Evolutionary conservation across 2,797 vertebrate species (phyloP).

Genomic region (Argentina silus): DNA sequence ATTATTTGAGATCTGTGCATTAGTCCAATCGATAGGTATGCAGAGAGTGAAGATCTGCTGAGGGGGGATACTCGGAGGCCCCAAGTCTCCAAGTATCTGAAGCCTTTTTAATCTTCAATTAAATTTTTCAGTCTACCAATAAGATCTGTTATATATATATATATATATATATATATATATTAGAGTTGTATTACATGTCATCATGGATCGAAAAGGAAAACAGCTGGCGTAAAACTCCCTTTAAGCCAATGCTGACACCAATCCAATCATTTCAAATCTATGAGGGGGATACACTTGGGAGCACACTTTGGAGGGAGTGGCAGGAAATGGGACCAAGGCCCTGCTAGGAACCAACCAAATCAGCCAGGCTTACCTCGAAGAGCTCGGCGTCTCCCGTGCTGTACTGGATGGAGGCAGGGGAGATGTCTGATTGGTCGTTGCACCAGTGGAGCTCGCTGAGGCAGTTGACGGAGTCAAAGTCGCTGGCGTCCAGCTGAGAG

Average conservation of each 20-base stretch:
- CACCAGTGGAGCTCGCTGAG: slow-evolving; percentile 95
- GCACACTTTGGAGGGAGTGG: too few species aligned
- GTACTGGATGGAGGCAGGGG: slow-evolving; percentile 89
- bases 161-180: too few species aligned
- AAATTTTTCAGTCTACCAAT: too few species aligned
- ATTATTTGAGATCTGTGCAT: background rate
- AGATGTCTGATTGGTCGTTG: slow-evolving; percentile 84
- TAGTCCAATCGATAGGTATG: background rate
- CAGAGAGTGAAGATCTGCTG: background rate
- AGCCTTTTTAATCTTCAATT: too few species aligned
- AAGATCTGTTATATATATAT: too few species aligned
- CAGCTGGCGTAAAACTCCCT: too few species aligned
- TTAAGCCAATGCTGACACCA: too few species aligned
- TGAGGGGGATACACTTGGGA: too few species aligned
- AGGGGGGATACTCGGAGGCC: background rate
- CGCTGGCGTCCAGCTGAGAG: slow-evolving; percentile 93
- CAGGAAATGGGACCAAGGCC: background rate
- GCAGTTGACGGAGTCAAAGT: slow-evolving; percentile 94
- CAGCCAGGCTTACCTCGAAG: slow-evolving; percentile 84
- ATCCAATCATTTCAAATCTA: too few species aligned
- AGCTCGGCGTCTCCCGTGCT: slow-evolving; percentile 87
- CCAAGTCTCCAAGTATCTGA: background rate
- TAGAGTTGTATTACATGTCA: too few species aligned
- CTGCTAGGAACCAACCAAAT: background rate
- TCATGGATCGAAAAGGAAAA: too few species aligned